Base-by-base conservation (phyloP, 92 coral and sea anemone species). In the Hydrozoanthus gracilis region DNA sequence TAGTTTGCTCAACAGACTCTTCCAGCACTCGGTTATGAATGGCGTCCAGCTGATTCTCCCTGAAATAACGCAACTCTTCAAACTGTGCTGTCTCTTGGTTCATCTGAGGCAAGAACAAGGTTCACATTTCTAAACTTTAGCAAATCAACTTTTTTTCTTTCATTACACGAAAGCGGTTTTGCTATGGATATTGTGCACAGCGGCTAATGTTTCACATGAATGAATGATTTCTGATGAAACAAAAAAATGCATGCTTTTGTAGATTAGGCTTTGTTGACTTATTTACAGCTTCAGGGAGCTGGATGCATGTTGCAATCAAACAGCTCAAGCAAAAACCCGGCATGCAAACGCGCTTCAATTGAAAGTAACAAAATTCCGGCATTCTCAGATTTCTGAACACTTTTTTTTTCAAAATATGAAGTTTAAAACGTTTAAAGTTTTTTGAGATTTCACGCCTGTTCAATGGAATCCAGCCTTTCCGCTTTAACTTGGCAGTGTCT, bases 21-120 rank as follows among this genome's bases (percentile, higher is more conserved):
- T 80, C 85, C 85, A 80, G 85, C 47, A 80, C 85, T 13, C 85
- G 85, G 85, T 80, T 66, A 80, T 80, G 85, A 66, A 80, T 65
- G 61, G 44, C 85, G 35, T 80, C 85, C 85, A 80, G 61, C 48
- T 80, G 85, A 11, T 65, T 80, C 84, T 79, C 84, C 72, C 58
- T 79, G 84, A 79, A 79, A 60, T 47, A 60, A 61, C 60, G 73
- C 67, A 79, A 79, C 72, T 79, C 84, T 66, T 61, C 72, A 79
- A 79, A 73, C 73, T 79, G 73, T 45, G 16, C 67, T 51, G 73
- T 79, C 73, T 79, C 84, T 66, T 79, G 84, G 84, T 79, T 79
- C 84, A 79, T 79, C 84, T 79, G 84, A 61, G 84, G 67, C 84
- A 79, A 79, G 84, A 79, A 79, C 73, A 79, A 79, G 84, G 84